phyloP scores from a whole-genome alignment of 1,140 invertebrate species.

The Branchinecta lynchi region DNA sequence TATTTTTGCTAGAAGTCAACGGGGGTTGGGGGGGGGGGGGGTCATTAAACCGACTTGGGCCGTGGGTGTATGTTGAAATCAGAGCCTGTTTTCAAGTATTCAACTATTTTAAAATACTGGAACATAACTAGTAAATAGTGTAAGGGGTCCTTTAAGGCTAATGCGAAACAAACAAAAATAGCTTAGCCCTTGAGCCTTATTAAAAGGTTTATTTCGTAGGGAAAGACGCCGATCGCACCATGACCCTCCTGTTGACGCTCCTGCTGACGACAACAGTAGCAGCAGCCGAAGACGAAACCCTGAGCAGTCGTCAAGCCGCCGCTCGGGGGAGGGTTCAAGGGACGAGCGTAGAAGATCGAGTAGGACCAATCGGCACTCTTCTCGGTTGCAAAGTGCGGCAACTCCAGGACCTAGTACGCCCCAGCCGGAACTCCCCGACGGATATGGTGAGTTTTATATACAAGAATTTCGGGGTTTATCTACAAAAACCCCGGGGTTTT shows the following conservation, averaged over 20 bases:
- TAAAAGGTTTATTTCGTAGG: background rate
- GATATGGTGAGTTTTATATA: background rate
- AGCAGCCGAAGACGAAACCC: background rate
- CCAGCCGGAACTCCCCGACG: background rate
- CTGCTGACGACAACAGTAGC: background rate
- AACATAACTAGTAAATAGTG: too few relatives aligned
- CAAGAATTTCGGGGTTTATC: too few relatives aligned
- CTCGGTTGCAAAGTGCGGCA: background rate
- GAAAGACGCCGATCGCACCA: background rate
- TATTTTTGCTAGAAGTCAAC: too few relatives aligned
- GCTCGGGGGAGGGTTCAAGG: background rate
- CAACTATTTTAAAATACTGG: too few relatives aligned
- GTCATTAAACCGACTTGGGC: too few relatives aligned
- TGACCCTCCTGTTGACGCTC: background rate
- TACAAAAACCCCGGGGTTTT: too few relatives aligned
- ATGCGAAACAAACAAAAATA: too few relatives aligned
- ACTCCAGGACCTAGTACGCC: conserved; percentile 22
- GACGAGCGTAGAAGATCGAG: background rate
- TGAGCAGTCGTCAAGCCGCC: background rate
- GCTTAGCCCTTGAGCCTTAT: too few relatives aligned
- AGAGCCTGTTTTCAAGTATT: too few relatives aligned
- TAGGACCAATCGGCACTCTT: background rate
- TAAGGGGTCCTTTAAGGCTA: too few relatives aligned
- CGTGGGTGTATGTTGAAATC: too few relatives aligned
- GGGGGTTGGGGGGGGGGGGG: too few relatives aligned